Percentiles rank a stretch among this genome's conserved stretches.
These are phyloP conservation scores for Grus americana DNA, from an alignment of 2,113 vertebrate species.

Conservation along the genomic window DNA sequence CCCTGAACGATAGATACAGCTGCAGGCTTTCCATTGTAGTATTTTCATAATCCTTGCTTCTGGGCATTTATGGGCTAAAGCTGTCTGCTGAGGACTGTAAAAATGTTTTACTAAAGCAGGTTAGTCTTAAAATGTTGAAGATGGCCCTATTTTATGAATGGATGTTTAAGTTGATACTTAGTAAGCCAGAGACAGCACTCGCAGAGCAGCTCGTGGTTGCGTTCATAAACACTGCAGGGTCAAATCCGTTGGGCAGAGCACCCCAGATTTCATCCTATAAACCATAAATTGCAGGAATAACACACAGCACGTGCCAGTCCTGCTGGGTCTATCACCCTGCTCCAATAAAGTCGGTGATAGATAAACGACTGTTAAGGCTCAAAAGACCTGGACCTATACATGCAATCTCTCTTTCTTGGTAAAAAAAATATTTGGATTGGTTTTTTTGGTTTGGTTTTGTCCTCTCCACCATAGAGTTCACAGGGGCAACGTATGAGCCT, in stretches of 20 bases:
- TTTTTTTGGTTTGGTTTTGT: neutral
- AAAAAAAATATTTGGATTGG: neutral
- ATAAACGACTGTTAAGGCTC: neutral
- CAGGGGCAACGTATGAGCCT: neutral
- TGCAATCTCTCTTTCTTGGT: neutral
- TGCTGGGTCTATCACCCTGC: neutral
- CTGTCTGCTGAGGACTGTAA: neutral
- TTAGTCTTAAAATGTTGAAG: neutral
- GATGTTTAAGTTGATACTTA: neutral
- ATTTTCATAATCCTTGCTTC: constrained; percentile 36
- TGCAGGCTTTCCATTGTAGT: constrained; percentile 12
- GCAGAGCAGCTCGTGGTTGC: neutral
- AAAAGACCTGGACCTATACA: neutral
- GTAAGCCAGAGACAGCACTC: neutral
- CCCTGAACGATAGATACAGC: constrained; percentile 13
- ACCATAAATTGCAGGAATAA: neutral
- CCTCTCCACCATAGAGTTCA: neutral
- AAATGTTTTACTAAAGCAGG: constrained; percentile 2
- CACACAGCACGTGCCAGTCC: neutral
- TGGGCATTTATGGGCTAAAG: neutral
- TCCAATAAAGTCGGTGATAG: neutral
- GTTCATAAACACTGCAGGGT: neutral
- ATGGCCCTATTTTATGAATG: neutral
- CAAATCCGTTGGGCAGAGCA: neutral
- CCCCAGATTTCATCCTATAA: neutral